A percentile compares a stretch with the other conserved stretches of the same genome.
phyloP scores from a whole-genome alignment of 2,888 invertebrate species.

The Leptura quadrifasciata region DNA sequence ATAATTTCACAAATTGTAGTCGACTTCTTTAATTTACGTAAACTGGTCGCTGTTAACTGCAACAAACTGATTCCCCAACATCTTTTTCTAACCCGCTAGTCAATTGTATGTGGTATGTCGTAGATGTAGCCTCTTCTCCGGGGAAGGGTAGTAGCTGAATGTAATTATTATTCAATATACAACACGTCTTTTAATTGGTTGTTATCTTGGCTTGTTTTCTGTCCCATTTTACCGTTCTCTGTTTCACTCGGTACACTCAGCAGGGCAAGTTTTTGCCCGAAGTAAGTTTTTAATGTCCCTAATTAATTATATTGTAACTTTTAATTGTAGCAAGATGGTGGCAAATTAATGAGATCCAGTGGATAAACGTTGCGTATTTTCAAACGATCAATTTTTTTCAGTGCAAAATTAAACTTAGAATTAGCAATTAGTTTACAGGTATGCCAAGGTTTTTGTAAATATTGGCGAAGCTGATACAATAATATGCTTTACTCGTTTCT shows the following conservation, averaged over 20 bases:
- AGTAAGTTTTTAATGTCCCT: constrained; percentile 56
- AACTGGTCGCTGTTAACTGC: constrained; percentile 18
- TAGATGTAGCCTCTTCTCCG: constrained; percentile 39
- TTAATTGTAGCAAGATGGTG: constrained; percentile 62
- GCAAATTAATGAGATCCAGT: constrained; percentile 55
- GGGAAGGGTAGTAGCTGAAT: constrained; percentile 68
- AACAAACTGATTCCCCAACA: constrained; percentile 35
- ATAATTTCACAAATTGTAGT: constrained; percentile 74
- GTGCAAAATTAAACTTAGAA: background rate
- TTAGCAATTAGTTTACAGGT: background rate
- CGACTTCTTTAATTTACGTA: constrained; percentile 70
- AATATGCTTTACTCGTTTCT: no score
- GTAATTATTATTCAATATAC: constrained; percentile 75
- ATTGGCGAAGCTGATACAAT: no score
- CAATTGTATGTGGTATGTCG: constrained; percentile 53
- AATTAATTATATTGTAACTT: constrained; percentile 62
- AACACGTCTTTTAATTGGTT: constrained; percentile 75
- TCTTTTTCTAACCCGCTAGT: constrained; percentile 42
- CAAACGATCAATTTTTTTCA: background rate
- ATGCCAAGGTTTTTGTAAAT: background rate
- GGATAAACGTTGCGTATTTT: constrained; percentile 2
- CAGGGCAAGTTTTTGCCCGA: constrained; percentile 49
- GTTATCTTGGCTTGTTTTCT: constrained; percentile 67
- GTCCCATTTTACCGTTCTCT: constrained; percentile 56
- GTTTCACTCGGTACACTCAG: constrained; percentile 55